Percentiles rank a stretch among this genome's conserved stretches.
These are phyloP conservation scores for Cichladusa arquata DNA, from an alignment of 2,113 vertebrate species.

Conservation along the genomic window DNA sequence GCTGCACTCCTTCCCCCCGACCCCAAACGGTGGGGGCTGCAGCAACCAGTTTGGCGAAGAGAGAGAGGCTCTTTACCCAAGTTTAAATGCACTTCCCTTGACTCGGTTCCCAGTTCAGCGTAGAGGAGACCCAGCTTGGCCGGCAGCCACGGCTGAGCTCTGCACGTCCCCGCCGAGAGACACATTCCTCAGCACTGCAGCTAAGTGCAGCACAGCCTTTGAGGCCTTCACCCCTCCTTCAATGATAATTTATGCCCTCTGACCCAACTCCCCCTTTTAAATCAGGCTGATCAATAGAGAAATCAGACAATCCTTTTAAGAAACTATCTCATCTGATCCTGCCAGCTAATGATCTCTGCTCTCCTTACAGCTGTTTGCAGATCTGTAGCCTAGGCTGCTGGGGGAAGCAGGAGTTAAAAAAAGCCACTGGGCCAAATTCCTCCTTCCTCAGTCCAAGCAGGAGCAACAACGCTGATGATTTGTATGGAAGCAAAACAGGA, in stretches of 20 bases:
- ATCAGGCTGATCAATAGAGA: slow-evolving; percentile 72
- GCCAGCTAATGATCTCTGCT: slow-evolving; percentile 54
- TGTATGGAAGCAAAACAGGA: neutral
- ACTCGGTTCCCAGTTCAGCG: neutral
- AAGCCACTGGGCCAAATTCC: neutral
- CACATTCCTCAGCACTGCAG: slow-evolving; percentile 49
- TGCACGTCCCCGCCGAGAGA: neutral
- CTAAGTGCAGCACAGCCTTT: slow-evolving; percentile 46
- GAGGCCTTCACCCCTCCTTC: slow-evolving; percentile 53
- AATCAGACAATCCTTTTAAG: slow-evolving; percentile 77
- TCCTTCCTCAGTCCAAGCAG: neutral
- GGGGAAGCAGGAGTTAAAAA: neutral
- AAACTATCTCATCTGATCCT: slow-evolving; percentile 56
- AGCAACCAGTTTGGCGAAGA: neutral
- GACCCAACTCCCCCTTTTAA: slow-evolving; percentile 68
- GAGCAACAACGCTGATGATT: neutral
- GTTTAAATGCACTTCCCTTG: slow-evolving; percentile 42
- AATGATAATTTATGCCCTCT: slow-evolving; percentile 68
- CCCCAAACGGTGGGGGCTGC: neutral
- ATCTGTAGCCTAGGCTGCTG: neutral
- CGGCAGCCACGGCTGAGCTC: slow-evolving; percentile 10
- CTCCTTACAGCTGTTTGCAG: slow-evolving; percentile 9
- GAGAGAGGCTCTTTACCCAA: slow-evolving; percentile 23
- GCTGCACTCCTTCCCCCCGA: neutral
- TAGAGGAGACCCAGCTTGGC: slow-evolving; percentile 20